phyloP scores from a whole-genome alignment of 2,113 vertebrate genomes.

The Galbula dea region DNA sequence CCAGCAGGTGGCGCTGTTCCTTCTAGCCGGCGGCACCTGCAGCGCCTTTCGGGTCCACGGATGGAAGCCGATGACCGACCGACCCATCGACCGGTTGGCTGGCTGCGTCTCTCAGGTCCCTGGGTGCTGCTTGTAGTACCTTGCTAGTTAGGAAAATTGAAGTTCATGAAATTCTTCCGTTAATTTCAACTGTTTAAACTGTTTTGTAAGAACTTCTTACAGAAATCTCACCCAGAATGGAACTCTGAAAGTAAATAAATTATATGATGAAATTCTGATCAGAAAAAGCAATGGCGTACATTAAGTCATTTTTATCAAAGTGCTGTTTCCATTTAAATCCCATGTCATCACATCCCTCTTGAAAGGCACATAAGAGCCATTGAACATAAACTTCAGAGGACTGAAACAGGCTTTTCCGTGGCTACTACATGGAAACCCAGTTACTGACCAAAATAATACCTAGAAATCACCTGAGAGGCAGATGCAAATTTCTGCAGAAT shows the following conservation, averaged over 20 bases:
- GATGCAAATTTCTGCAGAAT: background rate
- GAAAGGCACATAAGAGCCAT: background rate
- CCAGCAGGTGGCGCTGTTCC: background rate
- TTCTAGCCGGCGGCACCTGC: background rate
- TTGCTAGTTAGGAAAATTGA: fast-evolving
- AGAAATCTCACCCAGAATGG: background rate
- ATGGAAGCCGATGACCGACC: fast-evolving
- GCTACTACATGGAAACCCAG: background rate
- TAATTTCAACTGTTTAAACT: background rate
- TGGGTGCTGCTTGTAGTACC: fast-evolving
- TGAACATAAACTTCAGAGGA: background rate
- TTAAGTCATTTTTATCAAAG: background rate
- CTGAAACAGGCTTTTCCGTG: background rate
- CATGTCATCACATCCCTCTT: background rate
- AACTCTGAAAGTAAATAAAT: background rate
- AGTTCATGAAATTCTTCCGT: background rate
- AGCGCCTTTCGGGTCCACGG: fast-evolving
- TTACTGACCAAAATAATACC: background rate
- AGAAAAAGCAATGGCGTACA: background rate
- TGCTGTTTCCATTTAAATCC: background rate
- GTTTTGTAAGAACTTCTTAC: background rate
- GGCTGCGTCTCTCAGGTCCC: fast-evolving
- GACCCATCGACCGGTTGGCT: background rate
- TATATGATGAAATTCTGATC: background rate
- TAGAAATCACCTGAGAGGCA: background rate